Percentiles rank a stretch among this genome's conserved stretches.
These are phyloP conservation scores for Stomatorhinus walkeri DNA, from an alignment of 2,797 vertebrate species.

Conservation along the genomic window DNA sequence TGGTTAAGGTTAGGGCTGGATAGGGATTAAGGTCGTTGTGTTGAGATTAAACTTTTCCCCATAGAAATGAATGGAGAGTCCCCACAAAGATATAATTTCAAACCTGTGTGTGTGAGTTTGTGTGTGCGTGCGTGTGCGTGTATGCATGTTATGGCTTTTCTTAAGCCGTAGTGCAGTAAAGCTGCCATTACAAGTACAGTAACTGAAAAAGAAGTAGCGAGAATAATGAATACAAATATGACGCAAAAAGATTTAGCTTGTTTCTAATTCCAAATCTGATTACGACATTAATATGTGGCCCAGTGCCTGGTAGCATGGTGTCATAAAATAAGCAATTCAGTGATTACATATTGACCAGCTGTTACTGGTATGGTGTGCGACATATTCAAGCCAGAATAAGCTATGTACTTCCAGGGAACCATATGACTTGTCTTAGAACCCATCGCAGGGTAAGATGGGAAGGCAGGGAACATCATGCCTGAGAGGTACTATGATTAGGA, in stretches of 20 bases:
- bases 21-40: too few species aligned
- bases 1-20: too few species aligned
- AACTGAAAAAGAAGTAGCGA: not conserved
- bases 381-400: not conserved
- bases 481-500: not conserved
- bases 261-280: constrained; percentile 8
- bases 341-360: not conserved
- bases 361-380: not conserved
- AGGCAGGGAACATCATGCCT: not conserved
- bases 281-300: constrained; percentile 6
- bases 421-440: not conserved
- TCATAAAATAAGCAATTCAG: constrained; percentile 1
- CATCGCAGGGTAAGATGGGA: not conserved
- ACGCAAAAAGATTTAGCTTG: not conserved
- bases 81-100: too few species aligned
- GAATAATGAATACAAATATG: not conserved
- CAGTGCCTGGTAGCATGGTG: not conserved
- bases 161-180: not conserved
- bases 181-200: not conserved
- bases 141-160: not conserved
- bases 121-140: too few species aligned
- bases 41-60: too few species aligned
- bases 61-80: too few species aligned
- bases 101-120: not conserved
- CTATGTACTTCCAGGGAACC: not conserved